Percentiles rank a stretch among this genome's conserved stretches.
Evolutionary conservation across 37 sponge, comb jelly and placozoan species (phyloP).

Genomic region (Diacarnus erythraeanus): DNA sequence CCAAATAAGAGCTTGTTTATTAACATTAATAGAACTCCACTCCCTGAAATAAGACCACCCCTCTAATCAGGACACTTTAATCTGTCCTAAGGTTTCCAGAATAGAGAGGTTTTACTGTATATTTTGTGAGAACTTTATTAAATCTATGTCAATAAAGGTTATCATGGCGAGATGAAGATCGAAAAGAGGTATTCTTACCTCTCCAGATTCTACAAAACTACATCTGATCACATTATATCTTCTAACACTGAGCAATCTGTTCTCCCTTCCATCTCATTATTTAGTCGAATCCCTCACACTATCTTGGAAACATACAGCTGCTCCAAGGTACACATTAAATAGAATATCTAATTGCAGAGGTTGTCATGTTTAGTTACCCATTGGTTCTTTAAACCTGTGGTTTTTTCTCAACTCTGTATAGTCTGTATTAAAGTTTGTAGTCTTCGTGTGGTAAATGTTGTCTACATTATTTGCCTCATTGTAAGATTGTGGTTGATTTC

Average conservation of each 20-base stretch:
- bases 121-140: too few species aligned
- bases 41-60: too few species aligned
- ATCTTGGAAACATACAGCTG: constrained; percentile 51
- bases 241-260: not conserved
- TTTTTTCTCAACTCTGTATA: not conserved
- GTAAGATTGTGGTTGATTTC: too few species aligned
- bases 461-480: too few species aligned
- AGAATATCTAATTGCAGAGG: not conserved
- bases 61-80: too few species aligned
- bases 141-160: too few species aligned
- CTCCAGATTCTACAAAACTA: constrained; percentile 26
- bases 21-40: too few species aligned
- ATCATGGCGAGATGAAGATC: constrained; percentile 26
- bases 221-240: constrained; percentile 8
- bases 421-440: too few species aligned
- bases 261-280: not conserved
- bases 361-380: not conserved
- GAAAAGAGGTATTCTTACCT: constrained; percentile 21
- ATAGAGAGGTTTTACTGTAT: too few species aligned
- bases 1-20: too few species aligned
- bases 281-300: constrained; percentile 21
- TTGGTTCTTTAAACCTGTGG: not conserved
- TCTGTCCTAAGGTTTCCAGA: too few species aligned
- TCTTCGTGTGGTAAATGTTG: too few species aligned
- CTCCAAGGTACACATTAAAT: constrained; percentile 28